Conservation (phyloP, 2,797 vertebrate genomes). For the Acrocephalus scirpaceus region DNA sequence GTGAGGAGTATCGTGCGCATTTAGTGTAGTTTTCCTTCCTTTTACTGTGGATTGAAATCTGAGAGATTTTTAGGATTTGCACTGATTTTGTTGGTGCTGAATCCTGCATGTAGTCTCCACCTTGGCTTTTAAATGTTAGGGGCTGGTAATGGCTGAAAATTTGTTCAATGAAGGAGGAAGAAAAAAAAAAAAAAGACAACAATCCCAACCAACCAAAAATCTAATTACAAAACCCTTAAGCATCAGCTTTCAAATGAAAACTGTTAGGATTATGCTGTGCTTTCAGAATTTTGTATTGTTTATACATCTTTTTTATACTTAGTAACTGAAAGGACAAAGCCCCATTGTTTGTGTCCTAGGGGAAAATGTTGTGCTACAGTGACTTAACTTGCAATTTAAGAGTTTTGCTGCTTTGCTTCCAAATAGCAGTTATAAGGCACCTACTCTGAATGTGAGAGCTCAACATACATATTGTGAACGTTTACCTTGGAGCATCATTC, state of each 20-base stretch:
- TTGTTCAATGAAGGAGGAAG: not conserved
- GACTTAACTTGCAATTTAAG: not conserved
- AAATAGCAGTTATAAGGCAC: not conserved
- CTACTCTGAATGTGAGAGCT: not conserved
- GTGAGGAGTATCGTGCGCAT: not conserved
- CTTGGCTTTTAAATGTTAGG: not conserved
- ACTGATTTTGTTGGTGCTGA: not conserved
- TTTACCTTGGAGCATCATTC: not conserved
- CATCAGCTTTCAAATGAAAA: not conserved
- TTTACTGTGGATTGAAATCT: not conserved
- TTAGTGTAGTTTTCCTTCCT: not conserved
- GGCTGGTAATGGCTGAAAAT: not conserved
- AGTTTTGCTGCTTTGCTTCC: not conserved
- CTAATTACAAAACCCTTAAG: not conserved
- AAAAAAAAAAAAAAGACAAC: not conserved
- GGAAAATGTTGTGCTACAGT: not conserved
- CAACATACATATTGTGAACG: fast-evolving
- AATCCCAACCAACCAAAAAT: not conserved
- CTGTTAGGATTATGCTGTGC: not conserved
- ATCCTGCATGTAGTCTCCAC: not conserved
- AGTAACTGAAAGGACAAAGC: not conserved
- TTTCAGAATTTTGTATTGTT: not conserved
- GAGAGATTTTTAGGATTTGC: not conserved
- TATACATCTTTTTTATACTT: not conserved
- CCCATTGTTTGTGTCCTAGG: not conserved